Evolutionary conservation across 1,140 invertebrate species (phyloP).

Genomic region (Neodiprion virginianus): DNA sequence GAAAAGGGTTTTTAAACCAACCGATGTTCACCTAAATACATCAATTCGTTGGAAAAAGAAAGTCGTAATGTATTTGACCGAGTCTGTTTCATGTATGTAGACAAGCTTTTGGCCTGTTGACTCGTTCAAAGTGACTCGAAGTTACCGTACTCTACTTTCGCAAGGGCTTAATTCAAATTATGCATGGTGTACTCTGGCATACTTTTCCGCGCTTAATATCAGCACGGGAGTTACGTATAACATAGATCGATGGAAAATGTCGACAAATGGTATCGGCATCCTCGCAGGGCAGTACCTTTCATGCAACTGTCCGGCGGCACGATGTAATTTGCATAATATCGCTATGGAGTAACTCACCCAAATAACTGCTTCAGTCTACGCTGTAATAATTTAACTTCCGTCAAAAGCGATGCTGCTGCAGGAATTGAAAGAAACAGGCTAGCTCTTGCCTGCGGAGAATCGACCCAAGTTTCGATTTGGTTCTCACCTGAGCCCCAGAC

Average conservation of each 20-base stretch:
- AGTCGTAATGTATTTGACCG: too few species aligned
- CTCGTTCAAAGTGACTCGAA: too few species aligned
- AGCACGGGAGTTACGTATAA: neutral
- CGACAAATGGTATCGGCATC: neutral
- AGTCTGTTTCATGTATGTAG: too few species aligned
- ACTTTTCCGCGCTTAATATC: neutral
- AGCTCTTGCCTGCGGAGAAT: neutral
- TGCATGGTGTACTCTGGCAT: too few species aligned
- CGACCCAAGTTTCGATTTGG: neutral
- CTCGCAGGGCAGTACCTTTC: neutral
- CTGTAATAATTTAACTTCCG: neutral
- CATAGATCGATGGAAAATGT: neutral
- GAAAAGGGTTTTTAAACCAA: too few species aligned
- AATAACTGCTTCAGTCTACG: neutral
- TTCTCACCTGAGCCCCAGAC: neutral
- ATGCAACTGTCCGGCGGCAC: neutral
- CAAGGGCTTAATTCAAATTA: too few species aligned
- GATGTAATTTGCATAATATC: conserved; percentile 5
- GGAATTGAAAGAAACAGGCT: too few species aligned
- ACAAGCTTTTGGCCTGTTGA: too few species aligned
- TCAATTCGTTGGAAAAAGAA: too few species aligned
- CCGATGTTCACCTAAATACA: too few species aligned
- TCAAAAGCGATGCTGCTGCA: neutral
- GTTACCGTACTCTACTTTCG: too few species aligned
- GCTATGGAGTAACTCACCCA: neutral